Conservation (phyloP, 2,888 invertebrate genomes). For the Penaeus monodon region DNA sequence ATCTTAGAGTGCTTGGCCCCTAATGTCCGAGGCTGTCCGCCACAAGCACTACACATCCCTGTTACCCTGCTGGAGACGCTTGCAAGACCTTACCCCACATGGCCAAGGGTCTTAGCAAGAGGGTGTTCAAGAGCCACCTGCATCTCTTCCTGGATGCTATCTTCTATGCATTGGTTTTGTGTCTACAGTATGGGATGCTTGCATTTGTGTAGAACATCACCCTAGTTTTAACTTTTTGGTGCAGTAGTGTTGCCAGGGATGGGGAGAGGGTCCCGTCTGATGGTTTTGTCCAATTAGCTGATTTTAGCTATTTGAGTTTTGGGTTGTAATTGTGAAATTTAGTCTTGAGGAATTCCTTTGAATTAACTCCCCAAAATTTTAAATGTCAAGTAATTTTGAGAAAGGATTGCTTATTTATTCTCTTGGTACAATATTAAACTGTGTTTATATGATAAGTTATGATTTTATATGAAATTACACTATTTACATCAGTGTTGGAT, state of each 20-base stretch:
- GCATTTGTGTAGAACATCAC: background rate
- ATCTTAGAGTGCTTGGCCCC: slow-evolving; percentile 70
- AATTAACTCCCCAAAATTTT: too few species aligned
- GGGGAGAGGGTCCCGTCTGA: too few species aligned
- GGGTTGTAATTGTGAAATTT: background rate
- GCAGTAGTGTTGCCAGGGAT: too few species aligned
- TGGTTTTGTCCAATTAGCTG: too few species aligned
- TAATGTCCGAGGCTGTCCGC: slow-evolving; percentile 70
- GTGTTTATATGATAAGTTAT: background rate
- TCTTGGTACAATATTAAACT: too few species aligned
- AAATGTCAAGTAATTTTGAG: too few species aligned
- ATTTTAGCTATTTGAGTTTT: too few species aligned
- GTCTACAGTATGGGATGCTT: background rate
- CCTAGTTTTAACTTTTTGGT: too few species aligned
- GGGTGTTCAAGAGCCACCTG: slow-evolving; percentile 72
- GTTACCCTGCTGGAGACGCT: slow-evolving; percentile 72
- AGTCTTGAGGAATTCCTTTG: background rate
- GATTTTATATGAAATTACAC: too few species aligned
- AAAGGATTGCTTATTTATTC: too few species aligned
- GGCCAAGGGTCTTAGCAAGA: slow-evolving; percentile 72
- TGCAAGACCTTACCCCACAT: slow-evolving; percentile 73
- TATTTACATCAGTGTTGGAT: too few species aligned
- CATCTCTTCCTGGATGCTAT: slow-evolving; percentile 72
- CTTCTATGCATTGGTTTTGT: slow-evolving; percentile 73
- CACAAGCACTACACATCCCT: slow-evolving; percentile 71